A percentile compares a stretch with the other conserved stretches of the same genome.
These are phyloP conservation scores for Mystacornis crossleyi DNA, from an alignment of 2,113 vertebrate species.

Conservation along the genomic window DNA sequence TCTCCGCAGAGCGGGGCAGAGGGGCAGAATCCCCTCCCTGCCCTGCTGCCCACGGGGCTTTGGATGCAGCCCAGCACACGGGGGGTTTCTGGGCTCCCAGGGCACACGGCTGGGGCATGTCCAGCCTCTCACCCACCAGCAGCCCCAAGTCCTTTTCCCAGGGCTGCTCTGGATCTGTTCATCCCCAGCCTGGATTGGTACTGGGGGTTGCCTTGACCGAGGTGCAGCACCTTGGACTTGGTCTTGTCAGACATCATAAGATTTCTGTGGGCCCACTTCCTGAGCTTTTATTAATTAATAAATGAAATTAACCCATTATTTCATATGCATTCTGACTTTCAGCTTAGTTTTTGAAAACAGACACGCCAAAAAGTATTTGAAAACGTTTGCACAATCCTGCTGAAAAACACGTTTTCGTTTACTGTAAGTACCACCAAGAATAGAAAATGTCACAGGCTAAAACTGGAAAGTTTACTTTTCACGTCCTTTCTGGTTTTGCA, in stretches of 20 bases:
- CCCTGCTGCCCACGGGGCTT: not conserved
- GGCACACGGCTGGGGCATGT: accelerated
- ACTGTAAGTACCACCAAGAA: not conserved
- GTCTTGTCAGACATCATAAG: not conserved
- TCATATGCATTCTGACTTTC: not conserved
- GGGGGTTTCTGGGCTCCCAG: not conserved
- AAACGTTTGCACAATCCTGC: not conserved
- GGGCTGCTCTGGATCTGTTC: not conserved
- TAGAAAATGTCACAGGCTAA: not conserved
- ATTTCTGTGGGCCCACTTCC: not conserved
- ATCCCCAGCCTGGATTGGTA: not conserved
- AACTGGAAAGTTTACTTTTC: not conserved
- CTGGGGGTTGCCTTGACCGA: accelerated
- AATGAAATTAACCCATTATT: not conserved
- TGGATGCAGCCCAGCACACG: not conserved
- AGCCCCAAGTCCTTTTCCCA: not conserved
- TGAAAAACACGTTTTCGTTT: not conserved
- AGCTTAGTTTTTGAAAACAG: not conserved
- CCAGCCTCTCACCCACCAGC: not conserved
- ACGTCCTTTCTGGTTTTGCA: not conserved
- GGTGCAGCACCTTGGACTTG: not conserved
- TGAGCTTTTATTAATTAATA: not conserved
- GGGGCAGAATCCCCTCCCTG: not conserved
- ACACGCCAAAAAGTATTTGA: not conserved
- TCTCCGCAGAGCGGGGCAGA: not conserved